phyloP scores from a whole-genome alignment of 1,140 invertebrate genomes.

The Zeugodacus cucurbitae region DNA sequence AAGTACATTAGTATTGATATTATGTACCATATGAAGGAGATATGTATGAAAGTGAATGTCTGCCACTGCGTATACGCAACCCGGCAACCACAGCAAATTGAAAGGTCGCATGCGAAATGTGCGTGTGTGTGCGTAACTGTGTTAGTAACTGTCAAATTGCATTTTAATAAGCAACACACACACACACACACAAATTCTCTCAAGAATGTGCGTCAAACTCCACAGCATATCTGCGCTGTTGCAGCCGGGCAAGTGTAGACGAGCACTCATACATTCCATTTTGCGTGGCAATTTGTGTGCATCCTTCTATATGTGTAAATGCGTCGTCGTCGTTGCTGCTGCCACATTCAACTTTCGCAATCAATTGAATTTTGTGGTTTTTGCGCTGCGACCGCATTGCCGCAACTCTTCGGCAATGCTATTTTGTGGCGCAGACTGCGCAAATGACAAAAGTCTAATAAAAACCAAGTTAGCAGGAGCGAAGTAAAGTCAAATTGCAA shows the following conservation, averaged over 20 bases:
- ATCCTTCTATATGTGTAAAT: background rate
- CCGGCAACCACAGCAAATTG: background rate
- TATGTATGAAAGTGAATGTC: background rate
- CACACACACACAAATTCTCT: background rate
- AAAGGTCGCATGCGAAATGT: background rate
- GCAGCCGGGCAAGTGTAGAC: background rate
- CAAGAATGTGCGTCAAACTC: background rate
- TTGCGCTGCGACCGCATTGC: background rate
- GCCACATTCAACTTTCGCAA: background rate
- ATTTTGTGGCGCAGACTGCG: background rate
- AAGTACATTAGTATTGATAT: background rate
- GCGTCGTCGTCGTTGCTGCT: background rate
- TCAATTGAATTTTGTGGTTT: slow-evolving; percentile 5
- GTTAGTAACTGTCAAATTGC: slow-evolving; percentile 24
- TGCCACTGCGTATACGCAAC: background rate
- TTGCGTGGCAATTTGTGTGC: background rate
- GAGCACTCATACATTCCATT: background rate
- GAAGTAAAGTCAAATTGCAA: background rate
- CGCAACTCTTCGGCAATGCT: background rate
- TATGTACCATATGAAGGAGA: background rate
- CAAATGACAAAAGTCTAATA: background rate
- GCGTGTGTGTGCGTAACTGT: background rate
- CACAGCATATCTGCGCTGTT: background rate
- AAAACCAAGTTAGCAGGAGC: background rate
- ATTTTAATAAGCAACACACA: slow-evolving; percentile 1